These are phyloP conservation scores for Ganaspis sp. DNA, from an alignment of 1,140 invertebrate genomes.

Conservation along the genomic window DNA sequence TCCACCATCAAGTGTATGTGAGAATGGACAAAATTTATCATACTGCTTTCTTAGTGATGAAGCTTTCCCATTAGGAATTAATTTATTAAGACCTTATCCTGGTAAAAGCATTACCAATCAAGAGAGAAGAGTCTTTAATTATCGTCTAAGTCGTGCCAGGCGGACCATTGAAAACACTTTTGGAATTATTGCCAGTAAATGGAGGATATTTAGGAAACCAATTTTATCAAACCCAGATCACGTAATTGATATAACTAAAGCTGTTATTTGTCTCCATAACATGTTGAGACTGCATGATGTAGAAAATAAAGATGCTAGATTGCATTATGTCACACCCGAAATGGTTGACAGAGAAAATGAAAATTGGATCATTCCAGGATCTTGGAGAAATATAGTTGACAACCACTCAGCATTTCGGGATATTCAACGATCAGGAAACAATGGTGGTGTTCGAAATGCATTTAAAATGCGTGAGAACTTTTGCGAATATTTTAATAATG, in stretches of 20 bases:
- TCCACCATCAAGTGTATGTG: conserved; percentile 49
- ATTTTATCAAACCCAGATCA: conserved; percentile 28
- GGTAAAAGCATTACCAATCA: too few relatives aligned
- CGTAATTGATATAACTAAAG: conserved; percentile 38
- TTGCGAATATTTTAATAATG: conserved; percentile 17
- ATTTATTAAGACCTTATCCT: too few relatives aligned
- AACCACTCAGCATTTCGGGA: background rate
- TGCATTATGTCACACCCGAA: background rate
- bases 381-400: background rate
- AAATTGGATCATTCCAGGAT: background rate
- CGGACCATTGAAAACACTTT: conserved; percentile 70
- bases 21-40: conserved; percentile 49
- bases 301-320: background rate
- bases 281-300: too few relatives aligned
- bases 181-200: conserved; percentile 70
- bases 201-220: conserved; percentile 64
- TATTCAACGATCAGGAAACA: conserved; percentile 5
- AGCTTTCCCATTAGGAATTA: conserved; percentile 63
- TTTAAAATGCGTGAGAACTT: conserved; percentile 28
- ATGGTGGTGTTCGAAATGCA: background rate
- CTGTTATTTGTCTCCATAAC: conserved; percentile 41
- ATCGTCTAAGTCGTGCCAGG: too few relatives aligned
- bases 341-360: background rate
- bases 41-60: conserved; percentile 67
- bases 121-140: too few relatives aligned